phyloP scores from a whole-genome alignment of 2,797 vertebrate species.

The Hippopotamyrus pictus region DNA sequence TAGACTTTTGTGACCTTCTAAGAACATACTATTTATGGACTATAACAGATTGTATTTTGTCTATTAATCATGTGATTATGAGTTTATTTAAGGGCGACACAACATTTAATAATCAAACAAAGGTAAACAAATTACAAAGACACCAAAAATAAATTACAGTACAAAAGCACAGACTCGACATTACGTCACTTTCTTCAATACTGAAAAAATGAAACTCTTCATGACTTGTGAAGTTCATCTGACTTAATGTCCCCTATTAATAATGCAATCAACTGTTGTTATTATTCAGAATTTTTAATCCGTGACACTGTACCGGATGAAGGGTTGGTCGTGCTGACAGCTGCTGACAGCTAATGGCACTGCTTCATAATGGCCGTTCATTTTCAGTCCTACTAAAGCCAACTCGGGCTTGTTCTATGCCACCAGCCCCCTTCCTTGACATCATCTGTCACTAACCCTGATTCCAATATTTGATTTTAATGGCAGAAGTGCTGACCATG shows the following conservation, averaged over 20 bases:
- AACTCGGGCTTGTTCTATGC: neutral
- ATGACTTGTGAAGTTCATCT: neutral
- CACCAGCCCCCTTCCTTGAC: neutral
- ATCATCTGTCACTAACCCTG: neutral
- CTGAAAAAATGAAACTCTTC: neutral
- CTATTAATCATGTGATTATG: neutral
- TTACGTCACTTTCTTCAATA: neutral
- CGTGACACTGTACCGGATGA: neutral
- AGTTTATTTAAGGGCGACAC: neutral
- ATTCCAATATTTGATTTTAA: neutral
- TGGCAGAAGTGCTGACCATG: neutral
- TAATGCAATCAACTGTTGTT: neutral
- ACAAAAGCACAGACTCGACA: neutral
- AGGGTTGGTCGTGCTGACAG: neutral
- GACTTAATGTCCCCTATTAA: neutral
- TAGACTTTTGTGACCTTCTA: neutral
- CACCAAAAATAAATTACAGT: neutral
- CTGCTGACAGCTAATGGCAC: neutral
- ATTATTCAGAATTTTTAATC: neutral
- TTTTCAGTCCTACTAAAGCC: neutral
- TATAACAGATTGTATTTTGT: neutral
- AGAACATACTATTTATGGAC: neutral
- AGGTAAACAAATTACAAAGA: neutral
- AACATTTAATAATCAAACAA: neutral
- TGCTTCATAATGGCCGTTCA: neutral